Evolutionary conservation across 2,113 vertebrate species (phyloP).

Genomic region (Baryphthengus martii): DNA sequence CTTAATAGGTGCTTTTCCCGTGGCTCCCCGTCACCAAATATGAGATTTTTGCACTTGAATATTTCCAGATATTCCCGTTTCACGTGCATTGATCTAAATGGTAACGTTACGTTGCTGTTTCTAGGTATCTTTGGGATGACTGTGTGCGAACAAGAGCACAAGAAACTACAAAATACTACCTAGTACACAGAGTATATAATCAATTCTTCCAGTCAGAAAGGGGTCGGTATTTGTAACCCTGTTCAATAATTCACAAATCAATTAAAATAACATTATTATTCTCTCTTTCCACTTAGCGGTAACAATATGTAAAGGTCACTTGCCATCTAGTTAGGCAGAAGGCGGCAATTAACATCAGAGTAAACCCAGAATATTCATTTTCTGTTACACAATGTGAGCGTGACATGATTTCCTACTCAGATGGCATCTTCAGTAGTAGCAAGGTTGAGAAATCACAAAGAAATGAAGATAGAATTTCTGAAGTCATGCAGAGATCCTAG

Average conservation of each 20-base stretch:
- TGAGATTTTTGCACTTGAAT: fast-evolving
- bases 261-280: slow-evolving; percentile 80
- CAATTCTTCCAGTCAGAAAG: slow-evolving; percentile 52
- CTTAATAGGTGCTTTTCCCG: background rate
- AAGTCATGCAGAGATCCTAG: background rate
- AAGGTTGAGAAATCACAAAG: background rate
- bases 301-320: slow-evolving; percentile 78
- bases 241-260: slow-evolving; percentile 81
- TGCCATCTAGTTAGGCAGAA: slow-evolving; percentile 60
- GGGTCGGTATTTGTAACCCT: slow-evolving; percentile 46
- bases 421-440: slow-evolving; percentile 15
- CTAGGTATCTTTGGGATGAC: background rate
- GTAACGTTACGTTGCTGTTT: background rate
- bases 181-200: slow-evolving; percentile 28
- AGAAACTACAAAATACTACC: background rate
- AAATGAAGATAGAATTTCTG: background rate
- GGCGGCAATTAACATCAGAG: slow-evolving; percentile 64
- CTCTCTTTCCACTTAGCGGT: slow-evolving; percentile 69
- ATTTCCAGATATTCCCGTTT: background rate
- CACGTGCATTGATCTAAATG: background rate
- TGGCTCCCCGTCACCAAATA: background rate
- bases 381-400: slow-evolving; percentile 38
- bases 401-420: slow-evolving; percentile 49
- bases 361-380: slow-evolving; percentile 61
- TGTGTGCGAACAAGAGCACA: background rate